Evolutionary conservation across 2,113 vertebrate genomes (phyloP), one percentile per base, ranked within the genome.

Genomic region (Propithecus coquereli): DNA sequence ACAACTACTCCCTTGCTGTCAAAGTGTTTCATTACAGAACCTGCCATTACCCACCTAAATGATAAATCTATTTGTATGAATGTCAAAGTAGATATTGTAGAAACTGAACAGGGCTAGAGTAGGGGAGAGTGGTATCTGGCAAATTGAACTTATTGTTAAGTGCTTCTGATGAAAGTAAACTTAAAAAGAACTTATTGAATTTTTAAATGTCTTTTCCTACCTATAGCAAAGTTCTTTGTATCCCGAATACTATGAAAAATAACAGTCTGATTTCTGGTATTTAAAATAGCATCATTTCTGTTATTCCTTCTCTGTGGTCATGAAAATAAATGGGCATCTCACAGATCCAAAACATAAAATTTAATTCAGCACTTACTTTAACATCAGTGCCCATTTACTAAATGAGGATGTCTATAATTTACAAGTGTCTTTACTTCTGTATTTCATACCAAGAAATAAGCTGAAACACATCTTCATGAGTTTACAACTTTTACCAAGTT

Each of bases 1-100:
- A 94, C 89, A 97, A 83, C 50, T 81, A 93, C 50, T 95, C 50
- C 57, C 30, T 80, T 80, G 73, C 40, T 94, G 20, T 91, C 63
- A 93, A 14, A 94, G 40, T 68, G 50, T 90, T 94, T 96, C 57
- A 91, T 87, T 87, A 93, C 10, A 92, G 30, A 87, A 20, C 8
- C 14, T 74, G 40, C 3, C 82, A 94, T 76, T 83, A 45, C 57
- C 40, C 52, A 94, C 10, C 27, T 71, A 83, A 93, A 89, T 86
- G 84, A 50, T 6, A 91, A 87, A 81, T 27, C 83, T 94, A 80
- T 61, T 86, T 93, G 50, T 90, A 95, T 68, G n/a, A 92, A 81
- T 82, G 87, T 65, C 66, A 94, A 77, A 82, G 27, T 37, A 57
- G 43, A 94, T 83, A 89, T 13, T 30, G 9, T 14, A 50, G 68